phyloP scores from a whole-genome alignment of 1,140 invertebrate species.

The Lasioglossum albipes region DNA sequence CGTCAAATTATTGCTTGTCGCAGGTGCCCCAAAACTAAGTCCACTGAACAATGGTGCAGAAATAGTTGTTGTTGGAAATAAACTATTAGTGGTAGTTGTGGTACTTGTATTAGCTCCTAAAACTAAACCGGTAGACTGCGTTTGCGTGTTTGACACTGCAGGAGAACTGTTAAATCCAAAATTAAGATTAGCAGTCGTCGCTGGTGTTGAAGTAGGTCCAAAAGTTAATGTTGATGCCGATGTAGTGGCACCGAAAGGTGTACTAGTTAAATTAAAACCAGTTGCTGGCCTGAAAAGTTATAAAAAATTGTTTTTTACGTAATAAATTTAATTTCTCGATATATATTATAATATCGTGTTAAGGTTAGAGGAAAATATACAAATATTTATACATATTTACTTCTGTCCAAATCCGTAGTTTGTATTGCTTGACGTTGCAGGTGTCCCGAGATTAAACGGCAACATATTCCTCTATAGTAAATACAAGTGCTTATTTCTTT shows the following conservation, averaged over 20 bases:
- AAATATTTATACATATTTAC: conserved; percentile 50
- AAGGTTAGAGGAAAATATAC: background rate
- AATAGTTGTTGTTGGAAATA: conserved; percentile 58
- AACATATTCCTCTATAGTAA: conserved; percentile 11
- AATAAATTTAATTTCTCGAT: background rate
- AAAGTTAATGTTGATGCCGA: conserved; percentile 55
- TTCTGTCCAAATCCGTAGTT: conserved; percentile 68
- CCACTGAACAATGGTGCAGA: conserved; percentile 48
- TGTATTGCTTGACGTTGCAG: conserved; percentile 61
- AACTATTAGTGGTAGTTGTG: conserved; percentile 54
- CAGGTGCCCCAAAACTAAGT: conserved; percentile 63
- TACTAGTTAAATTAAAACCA: conserved; percentile 54
- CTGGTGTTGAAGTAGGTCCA: conserved; percentile 46
- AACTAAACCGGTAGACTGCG: conserved; percentile 28
- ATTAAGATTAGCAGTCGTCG: conserved; percentile 59
- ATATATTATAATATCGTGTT: background rate
- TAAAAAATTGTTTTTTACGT: background rate
- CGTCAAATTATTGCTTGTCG: conserved; percentile 53
- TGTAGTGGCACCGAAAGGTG: conserved; percentile 60
- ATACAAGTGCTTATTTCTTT: background rate
- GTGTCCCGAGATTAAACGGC: conserved; percentile 70
- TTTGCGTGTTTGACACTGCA: conserved; percentile 36
- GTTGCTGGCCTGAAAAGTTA: conserved; percentile 55
- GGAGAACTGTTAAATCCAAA: conserved; percentile 68
- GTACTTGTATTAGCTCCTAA: conserved; percentile 55